Percentiles rank a stretch among this genome's conserved stretches.
Conservation (phyloP, 2,113 vertebrate genomes). For the Labeo catla region DNA sequence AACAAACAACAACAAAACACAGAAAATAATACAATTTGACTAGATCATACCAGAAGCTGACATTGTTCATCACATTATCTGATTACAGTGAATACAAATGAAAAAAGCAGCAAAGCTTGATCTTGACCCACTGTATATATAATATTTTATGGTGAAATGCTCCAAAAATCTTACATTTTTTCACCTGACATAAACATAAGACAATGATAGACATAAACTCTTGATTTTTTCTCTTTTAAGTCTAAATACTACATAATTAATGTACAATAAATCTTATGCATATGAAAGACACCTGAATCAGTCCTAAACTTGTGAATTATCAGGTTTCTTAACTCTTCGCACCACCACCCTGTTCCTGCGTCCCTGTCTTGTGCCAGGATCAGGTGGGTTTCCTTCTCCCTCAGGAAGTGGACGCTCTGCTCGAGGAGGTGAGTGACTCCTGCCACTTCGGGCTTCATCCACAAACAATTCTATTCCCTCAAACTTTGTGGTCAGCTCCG, state of each 20-base stretch:
- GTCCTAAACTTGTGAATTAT: slow-evolving; percentile 33
- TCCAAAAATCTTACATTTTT: not conserved
- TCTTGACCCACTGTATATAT: not conserved
- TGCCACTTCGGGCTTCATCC: slow-evolving; percentile 71
- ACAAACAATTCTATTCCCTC: slow-evolving; percentile 78
- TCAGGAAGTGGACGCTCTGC: slow-evolving; percentile 16
- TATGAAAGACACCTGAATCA: not conserved
- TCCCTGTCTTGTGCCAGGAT: slow-evolving; percentile 23
- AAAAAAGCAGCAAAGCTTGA: not conserved
- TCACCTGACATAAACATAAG: not conserved
- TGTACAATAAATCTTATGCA: not conserved
- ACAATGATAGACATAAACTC: not conserved
- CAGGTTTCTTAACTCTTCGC: slow-evolving; percentile 64
- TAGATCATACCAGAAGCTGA: not conserved
- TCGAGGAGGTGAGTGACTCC: slow-evolving; percentile 44
- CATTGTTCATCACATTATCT: not conserved
- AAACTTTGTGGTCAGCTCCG: slow-evolving; percentile 76
- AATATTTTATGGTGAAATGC: not conserved
- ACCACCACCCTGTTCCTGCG: slow-evolving; percentile 67
- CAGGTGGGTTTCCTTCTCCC: not conserved
- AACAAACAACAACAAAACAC: not conserved
- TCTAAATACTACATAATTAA: not conserved
- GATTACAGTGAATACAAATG: not conserved
- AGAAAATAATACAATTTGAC: not conserved
- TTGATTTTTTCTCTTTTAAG: not conserved